Conservation (phyloP, 2,113 vertebrate species). For the Daubentonia madagascariensis region DNA sequence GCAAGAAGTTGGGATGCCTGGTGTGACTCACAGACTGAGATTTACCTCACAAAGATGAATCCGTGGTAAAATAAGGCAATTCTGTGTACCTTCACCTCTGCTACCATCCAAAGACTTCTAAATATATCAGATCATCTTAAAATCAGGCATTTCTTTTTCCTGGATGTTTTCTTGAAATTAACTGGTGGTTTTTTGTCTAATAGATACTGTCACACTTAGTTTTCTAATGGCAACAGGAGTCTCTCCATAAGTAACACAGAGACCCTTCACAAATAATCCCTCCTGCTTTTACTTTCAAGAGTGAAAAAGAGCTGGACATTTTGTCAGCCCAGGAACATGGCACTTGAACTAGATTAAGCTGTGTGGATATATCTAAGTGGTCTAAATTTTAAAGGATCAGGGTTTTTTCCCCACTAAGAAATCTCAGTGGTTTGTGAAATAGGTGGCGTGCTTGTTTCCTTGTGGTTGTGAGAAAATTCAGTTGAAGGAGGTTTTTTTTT, state of each 20-base stretch:
- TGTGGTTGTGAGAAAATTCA: not conserved
- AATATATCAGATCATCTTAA: not conserved
- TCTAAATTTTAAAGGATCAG: not conserved
- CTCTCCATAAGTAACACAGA: not conserved
- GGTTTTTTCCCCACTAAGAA: not conserved
- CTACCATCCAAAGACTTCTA: constrained; percentile 6
- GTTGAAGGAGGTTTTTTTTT: not conserved
- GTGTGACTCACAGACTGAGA: not conserved
- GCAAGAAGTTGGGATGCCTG: not conserved
- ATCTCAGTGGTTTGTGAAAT: constrained; percentile 5
- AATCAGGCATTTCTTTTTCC: not conserved
- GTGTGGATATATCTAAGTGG: too few relatives aligned
- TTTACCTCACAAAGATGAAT: constrained; percentile 38
- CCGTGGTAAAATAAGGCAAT: not conserved
- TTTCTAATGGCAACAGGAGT: not conserved
- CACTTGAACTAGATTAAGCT: not conserved
- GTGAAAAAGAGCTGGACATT: not conserved
- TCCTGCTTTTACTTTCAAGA: not conserved
- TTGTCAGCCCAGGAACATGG: not conserved
- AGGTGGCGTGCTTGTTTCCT: not conserved
- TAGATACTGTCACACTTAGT: not conserved
- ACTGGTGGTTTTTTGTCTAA: not conserved
- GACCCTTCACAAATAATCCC: not conserved
- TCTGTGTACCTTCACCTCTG: not conserved
- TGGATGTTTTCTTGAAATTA: constrained; percentile 1